A percentile compares a stretch with the other conserved stretches of the same genome.
Conservation (phyloP, 2,888 invertebrate species). For the Acanthacorydalis orientalis region DNA sequence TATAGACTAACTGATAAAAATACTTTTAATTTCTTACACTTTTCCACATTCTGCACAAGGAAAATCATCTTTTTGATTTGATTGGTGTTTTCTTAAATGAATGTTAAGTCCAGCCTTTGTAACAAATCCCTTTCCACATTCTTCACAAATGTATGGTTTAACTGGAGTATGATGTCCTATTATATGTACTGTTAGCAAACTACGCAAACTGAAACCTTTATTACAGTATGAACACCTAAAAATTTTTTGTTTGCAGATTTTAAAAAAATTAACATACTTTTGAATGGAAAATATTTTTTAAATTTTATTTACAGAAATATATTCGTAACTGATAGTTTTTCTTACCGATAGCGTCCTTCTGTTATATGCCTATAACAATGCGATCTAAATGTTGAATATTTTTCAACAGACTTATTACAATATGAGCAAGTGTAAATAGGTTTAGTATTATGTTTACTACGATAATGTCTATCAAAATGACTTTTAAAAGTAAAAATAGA, state of each 20-base stretch:
- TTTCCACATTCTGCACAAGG: slow-evolving; percentile 27
- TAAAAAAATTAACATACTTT: too few relatives aligned
- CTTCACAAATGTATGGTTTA: slow-evolving; percentile 27
- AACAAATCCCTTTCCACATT: slow-evolving; percentile 27
- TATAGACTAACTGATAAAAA: neutral
- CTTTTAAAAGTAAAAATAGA: slow-evolving; percentile 29
- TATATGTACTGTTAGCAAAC: slow-evolving; percentile 34
- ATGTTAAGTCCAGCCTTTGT: slow-evolving; percentile 28
- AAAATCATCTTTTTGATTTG: slow-evolving; percentile 23
- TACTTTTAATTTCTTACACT: slow-evolving; percentile 18
- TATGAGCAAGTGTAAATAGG: slow-evolving; percentile 39
- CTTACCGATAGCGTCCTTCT: slow-evolving; percentile 37
- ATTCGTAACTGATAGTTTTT: slow-evolving; percentile 1
- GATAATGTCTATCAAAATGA: slow-evolving; percentile 36
- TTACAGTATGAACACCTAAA: slow-evolving; percentile 35
- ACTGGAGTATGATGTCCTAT: slow-evolving; percentile 29
- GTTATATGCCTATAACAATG: slow-evolving; percentile 40
- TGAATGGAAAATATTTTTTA: slow-evolving; percentile 5
- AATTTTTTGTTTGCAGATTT: too few relatives aligned
- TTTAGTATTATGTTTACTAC: slow-evolving; percentile 20
- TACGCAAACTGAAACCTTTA: slow-evolving; percentile 34
- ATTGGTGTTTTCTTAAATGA: slow-evolving; percentile 30
- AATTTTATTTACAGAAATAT: neutral
- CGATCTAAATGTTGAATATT: slow-evolving; percentile 33
- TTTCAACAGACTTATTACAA: slow-evolving; percentile 35